A percentile compares a stretch with the other conserved stretches of the same genome.
Conservation (phyloP, 2,113 vertebrate genomes). For the Poeciliopsis occidentalis region DNA sequence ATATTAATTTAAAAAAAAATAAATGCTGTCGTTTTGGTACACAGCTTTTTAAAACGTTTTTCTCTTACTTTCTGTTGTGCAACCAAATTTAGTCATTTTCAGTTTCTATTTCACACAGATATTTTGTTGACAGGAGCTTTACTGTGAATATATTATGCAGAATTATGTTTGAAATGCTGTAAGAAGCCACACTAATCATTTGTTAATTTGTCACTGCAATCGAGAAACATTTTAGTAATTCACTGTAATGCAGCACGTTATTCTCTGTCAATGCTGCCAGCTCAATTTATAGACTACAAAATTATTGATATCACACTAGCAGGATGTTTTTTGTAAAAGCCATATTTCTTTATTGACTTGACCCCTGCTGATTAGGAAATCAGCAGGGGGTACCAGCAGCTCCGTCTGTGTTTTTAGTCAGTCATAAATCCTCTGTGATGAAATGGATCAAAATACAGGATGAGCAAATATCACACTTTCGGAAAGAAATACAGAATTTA, state of each 20-base stretch:
- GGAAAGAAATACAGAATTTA: slow-evolving; percentile 2
- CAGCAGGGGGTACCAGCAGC: background rate
- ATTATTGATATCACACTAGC: slow-evolving; percentile 7
- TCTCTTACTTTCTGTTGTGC: background rate
- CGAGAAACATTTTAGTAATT: background rate
- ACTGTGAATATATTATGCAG: background rate
- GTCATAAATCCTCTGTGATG: slow-evolving; percentile 3
- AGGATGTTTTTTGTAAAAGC: background rate
- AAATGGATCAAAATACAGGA: slow-evolving; percentile 12
- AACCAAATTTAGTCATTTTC: background rate
- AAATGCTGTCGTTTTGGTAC: background rate
- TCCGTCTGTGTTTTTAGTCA: slow-evolving; percentile 5
- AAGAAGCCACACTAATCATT: slow-evolving; percentile 12
- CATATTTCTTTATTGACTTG: slow-evolving; percentile 10
- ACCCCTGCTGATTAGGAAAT: slow-evolving; percentile 7
- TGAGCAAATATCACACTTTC: slow-evolving; percentile 9
- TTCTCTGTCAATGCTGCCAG: background rate
- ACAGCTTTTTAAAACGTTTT: background rate
- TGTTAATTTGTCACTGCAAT: slow-evolving; percentile 15
- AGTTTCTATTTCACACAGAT: background rate
- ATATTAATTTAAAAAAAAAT: background rate
- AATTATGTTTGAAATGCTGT: background rate
- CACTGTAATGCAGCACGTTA: background rate
- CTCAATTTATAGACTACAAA: background rate
- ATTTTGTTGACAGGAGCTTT: background rate